Evolutionary conservation across 2,888 invertebrate species (phyloP), one percentile per base, ranked within the genome.

Genomic region (Polia nebulosa): DNA sequence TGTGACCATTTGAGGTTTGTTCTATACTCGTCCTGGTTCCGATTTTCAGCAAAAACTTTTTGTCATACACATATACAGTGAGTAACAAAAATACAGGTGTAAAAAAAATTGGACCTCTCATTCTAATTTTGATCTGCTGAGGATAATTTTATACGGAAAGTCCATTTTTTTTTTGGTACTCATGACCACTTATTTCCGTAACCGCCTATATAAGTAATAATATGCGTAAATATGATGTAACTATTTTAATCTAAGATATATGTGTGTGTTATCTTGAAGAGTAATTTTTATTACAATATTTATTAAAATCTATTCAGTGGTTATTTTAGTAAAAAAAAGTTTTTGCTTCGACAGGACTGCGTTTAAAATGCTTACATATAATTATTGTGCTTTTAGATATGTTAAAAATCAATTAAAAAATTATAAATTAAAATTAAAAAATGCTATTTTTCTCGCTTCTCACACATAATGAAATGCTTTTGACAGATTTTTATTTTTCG

Each of bases 381-480:
- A 76, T 76, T 83, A 89, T 83, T 88, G 85, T 92, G 93, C 93
- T 93, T 92, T 84, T 88, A 90, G 78, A 78, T 85, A 89, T 91
- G 89, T 91, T 90, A 87, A 87, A 85, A 84, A 82, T 84, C 78
- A 86, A 86, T 86, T 84, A 89, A 86, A 90, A 87, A 85, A 70
- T 66, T 72, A 59, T 56, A 86, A 86, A 85, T 17, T 22, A 52
- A 82, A 80, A 77, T 81, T 85, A 84, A 76, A 75, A 74, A 72
- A 52, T 87, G 32, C 81, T 89, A 90, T 92, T 88, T 90, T 79
- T 86, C 67, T 84, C 81, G 90, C 91, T 89, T 89, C 85, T 88
- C 88, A 83, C 85, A 86, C 78, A 65, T 62, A 81, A 88, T 92
- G 94, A 94, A 94, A 94, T 95, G 94, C 94, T 95, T 89, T 94